Evolutionary conservation across 2,113 vertebrate species (phyloP), one percentile per base, ranked within the genome.

Genomic region (Morone chrysops): DNA sequence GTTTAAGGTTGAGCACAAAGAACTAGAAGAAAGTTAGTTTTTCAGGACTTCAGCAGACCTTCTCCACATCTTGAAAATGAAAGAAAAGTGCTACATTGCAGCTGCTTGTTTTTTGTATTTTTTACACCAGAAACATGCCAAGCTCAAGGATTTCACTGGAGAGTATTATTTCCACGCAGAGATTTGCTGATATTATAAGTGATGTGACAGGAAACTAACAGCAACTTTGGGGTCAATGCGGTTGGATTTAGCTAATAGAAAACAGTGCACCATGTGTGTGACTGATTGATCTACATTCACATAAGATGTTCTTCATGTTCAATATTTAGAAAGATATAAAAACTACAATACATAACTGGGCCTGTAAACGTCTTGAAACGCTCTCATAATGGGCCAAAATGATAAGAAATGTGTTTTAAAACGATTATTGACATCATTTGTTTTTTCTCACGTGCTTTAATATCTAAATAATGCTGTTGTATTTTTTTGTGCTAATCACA

Each of bases 231-330:
- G 71, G 75, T 88, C 75, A 78, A 0, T 80, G 72, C 76, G 86
- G 70, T 83, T 57, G 22, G 40, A 53, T 81, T 69, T 40, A 70
- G 78, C 75, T 82, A 85, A 83, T 54, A n/a, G 53, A 22, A 88
- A 86, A 75, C 83, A n/a, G 76, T 6, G 36, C 38, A 16, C 41
- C 51, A 25, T 81, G 31, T 74, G 80, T 81, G 83, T 56, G 22
- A 82, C 51, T 60, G 77, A 83, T 69, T 68, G 77, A 86, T 79
- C 66, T 71, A 40, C 48, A 63, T 18, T 62, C 48, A 25, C 38
- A 47, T 66, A 38, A 57, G 4, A 56, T 68, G 57, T 66, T 82
- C 31, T 53, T 84, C 22, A 68, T 53, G 41, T 62, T 70, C 56
- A 20, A 1, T 50, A 14, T 80, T 76, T 47, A 41, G 0, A 62